These are phyloP conservation scores for Nasonia longicornis DNA, from an alignment of 1,140 invertebrate genomes.

Conservation along the genomic window DNA sequence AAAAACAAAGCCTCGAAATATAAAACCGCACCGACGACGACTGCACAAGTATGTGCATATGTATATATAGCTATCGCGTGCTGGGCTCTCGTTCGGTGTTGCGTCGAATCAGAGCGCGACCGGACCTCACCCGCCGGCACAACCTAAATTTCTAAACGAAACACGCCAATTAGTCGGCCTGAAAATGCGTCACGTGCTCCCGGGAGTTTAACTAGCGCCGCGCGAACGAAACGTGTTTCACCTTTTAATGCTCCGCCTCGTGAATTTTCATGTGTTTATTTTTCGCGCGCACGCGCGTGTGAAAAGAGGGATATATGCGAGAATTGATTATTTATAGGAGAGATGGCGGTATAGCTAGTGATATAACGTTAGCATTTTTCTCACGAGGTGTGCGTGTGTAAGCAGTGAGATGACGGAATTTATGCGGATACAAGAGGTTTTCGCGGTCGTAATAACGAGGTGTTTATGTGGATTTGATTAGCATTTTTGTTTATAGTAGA, in stretches of 20 bases:
- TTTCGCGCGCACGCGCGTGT: neutral
- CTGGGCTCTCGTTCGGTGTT: slow-evolving; percentile 44
- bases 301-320: neutral
- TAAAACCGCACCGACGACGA: neutral
- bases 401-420: too few species aligned
- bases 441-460: neutral
- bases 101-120: slow-evolving; percentile 61
- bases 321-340: slow-evolving; percentile 1
- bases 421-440: neutral
- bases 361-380: slow-evolving; percentile 14
- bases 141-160: slow-evolving; percentile 63
- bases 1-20: neutral
- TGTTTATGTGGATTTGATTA: neutral
- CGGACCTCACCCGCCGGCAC: slow-evolving; percentile 52
- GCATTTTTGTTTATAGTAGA: too few species aligned
- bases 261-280: slow-evolving; percentile 17
- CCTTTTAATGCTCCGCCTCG: neutral
- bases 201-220: neutral
- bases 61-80: slow-evolving; percentile 51
- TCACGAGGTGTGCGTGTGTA: neutral
- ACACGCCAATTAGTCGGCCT: slow-evolving; percentile 54
- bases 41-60: too few species aligned
- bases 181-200: slow-evolving; percentile 39
- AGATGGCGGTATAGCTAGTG: neutral
- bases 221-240: neutral